phyloP scores from a whole-genome alignment of 2,113 vertebrate species.

The Geococcyx californianus region DNA sequence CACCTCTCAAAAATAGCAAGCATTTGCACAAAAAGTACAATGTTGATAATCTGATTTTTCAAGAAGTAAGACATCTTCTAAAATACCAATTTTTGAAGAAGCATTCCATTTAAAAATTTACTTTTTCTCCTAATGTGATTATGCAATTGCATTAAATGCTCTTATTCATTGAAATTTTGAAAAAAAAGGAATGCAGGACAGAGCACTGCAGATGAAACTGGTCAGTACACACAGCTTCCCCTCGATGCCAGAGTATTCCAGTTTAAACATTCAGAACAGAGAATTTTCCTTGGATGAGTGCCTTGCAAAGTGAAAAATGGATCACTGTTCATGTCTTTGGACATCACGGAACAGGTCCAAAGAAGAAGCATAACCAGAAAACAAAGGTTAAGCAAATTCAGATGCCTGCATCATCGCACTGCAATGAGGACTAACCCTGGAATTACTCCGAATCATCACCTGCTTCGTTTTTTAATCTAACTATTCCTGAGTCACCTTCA shows the following conservation, averaged over 20 bases:
- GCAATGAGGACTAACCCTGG: background rate
- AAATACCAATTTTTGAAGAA: slow-evolving; percentile 13
- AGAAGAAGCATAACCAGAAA: background rate
- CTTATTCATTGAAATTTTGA: background rate
- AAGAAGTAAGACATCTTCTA: background rate
- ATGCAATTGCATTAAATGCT: slow-evolving; percentile 20
- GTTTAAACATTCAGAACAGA: background rate
- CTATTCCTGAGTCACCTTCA: background rate
- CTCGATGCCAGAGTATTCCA: background rate
- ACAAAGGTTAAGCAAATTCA: background rate
- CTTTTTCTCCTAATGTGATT: background rate
- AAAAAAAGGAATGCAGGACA: background rate
- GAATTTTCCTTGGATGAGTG: background rate
- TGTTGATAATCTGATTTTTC: background rate
- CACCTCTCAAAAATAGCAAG: background rate
- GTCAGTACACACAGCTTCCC: background rate
- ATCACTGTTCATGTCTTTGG: background rate
- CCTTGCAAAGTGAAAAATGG: background rate
- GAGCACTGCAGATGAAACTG: background rate
- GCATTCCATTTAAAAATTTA: background rate
- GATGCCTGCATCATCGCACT: background rate
- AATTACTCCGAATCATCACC: background rate
- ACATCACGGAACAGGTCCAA: background rate
- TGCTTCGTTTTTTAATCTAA: background rate
- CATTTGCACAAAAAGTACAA: background rate